These are phyloP conservation scores for Alloplasta piceator DNA, from an alignment of 2,888 invertebrate species.

Conservation along the genomic window DNA sequence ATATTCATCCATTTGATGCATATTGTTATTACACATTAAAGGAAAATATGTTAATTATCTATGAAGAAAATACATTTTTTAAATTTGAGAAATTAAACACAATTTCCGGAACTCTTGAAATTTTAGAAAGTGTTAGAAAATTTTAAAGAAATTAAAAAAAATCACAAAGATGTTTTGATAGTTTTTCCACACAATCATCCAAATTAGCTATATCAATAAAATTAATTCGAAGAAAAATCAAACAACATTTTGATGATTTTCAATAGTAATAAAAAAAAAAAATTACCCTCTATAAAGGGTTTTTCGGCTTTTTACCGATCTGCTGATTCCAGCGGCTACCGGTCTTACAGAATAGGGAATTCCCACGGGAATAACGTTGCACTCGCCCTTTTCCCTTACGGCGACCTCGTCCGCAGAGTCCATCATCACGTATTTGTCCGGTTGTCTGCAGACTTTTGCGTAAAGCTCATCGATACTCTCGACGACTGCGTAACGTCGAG, in stretches of 20 bases:
- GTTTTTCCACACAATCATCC: no score
- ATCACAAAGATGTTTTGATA: no score
- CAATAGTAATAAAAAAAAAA: no score
- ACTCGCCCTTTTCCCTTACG: conserved; percentile 8
- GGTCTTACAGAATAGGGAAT: conserved; percentile 10
- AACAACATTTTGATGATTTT: not conserved
- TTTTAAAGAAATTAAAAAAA: no score
- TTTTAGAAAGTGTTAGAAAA: no score
- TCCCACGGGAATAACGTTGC: conserved; percentile 42
- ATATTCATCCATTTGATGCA: no score
- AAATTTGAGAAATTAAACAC: no score
- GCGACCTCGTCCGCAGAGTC: conserved; percentile 28
- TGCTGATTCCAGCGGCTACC: conserved; percentile 44
- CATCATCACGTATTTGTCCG: conserved; percentile 52
- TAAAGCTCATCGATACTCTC: conserved; percentile 18
- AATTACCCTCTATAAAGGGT: conserved; percentile 53
- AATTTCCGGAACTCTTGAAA: no score
- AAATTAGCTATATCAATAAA: not conserved
- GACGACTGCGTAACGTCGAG: conserved; percentile 26
- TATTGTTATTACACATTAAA: no score
- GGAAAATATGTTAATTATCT: no score
- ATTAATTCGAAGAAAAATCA: not conserved
- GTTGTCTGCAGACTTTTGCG: conserved; percentile 34
- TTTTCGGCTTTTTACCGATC: conserved; percentile 29
- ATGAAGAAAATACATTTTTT: no score